Conservation (phyloP, 2,113 vertebrate genomes). For the Bubo scandiacus region DNA sequence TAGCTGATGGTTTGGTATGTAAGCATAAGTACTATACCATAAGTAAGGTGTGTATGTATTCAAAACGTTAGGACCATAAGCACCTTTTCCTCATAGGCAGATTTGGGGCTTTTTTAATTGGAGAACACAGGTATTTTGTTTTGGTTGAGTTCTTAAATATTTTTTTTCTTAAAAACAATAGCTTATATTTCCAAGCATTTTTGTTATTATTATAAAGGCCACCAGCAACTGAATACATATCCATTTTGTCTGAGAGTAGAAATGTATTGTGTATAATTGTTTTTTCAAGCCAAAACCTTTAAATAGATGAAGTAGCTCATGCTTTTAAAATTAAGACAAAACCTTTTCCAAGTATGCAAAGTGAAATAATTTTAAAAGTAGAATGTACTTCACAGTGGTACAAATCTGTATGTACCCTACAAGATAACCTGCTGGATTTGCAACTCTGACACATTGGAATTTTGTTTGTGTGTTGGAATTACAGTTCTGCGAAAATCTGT, state of each 20-base stretch:
- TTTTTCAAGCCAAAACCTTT: neutral
- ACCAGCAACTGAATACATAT: neutral
- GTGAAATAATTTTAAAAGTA: neutral
- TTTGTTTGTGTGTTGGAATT: neutral
- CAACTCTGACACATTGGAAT: neutral
- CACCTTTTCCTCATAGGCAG: neutral
- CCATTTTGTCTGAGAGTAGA: neutral
- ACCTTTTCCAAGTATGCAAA: neutral
- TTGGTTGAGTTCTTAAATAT: neutral
- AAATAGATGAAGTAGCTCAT: neutral
- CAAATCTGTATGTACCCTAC: neutral
- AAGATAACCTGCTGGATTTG: neutral
- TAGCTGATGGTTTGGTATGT: neutral
- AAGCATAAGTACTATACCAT: neutral
- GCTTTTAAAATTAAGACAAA: neutral
- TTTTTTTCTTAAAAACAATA: neutral
- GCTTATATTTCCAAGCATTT: neutral
- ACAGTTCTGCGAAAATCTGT: neutral
- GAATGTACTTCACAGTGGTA: neutral
- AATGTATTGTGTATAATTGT: neutral
- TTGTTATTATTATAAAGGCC: neutral
- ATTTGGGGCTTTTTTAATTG: neutral
- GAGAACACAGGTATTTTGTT: neutral
- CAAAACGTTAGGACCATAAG: neutral
- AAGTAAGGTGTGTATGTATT: neutral